Base-by-base conservation (phyloP, 2,888 invertebrate genomes). In the Cheilosia vulpina region DNA sequence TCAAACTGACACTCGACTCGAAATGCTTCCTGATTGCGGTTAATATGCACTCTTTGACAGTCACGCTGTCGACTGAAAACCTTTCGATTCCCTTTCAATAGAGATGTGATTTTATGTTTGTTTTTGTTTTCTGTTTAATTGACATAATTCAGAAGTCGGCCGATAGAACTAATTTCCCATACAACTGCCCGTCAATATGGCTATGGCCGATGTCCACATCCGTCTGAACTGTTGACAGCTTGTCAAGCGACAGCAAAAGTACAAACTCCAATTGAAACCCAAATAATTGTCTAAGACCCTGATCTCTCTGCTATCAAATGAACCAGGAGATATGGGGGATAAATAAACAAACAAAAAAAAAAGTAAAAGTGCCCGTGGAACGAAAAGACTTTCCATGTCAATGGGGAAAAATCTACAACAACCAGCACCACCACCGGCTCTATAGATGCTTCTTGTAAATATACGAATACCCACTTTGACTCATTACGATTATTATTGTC, bases 401-500 rank as follows among this genome's bases (percentile, higher is more conserved):
- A 52, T 76, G 65, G 38, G 31, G 31, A 55, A 68, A 73, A 50
- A 72, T 71, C 78, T 68, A 68, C 78, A 78, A 73, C 62, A 41
- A 45, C 68, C 5, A 34, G 9, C 31, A 34, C 31, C 31, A 34
- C 38, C 38, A 13, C 38, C 38, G 13, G 13, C 4, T 15, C 43
- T 68, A 53, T 57, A 57, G 50, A 58, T 75, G 79, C 58, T 52
- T 77, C 45, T 77, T 31, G 24, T 7, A 77, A 43, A 63, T 62
- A 38, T 47, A 47, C 17, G 47, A 9, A 47, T 47, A 47, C 19
- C 47, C 69, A 79, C 73, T 71, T 75, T 45, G 58, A 77, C 81
- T 85, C 85, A 85, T 85, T 85, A 85, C 76, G 52, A 47, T 85
- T 77, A 85, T 85, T 85, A 77, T 77, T 85, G 63, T 58, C 58